Evolutionary conservation across 2,797 vertebrate species (phyloP), one percentile per base, ranked within the genome.

Genomic region (Gephyroberyx darwinii): DNA sequence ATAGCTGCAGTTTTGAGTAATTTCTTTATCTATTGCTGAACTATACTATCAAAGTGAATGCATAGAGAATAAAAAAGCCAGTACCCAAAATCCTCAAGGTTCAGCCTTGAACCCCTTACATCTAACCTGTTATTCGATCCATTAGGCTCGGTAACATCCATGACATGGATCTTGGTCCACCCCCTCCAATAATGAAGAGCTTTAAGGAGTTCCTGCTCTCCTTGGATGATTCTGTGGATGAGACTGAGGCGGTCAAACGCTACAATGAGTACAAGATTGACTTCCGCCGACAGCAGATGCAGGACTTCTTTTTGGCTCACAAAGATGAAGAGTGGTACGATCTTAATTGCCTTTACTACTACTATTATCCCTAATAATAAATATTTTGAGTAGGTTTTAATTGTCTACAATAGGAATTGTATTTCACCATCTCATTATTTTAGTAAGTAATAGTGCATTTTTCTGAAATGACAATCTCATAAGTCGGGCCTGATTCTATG

Each of bases 251-350:
- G 0, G 97, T 98, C 0, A 96, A 96, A 70, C 96, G 96, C 47
- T 98, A 98, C 83, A 98, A 98, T 19, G 96, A 98, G 74, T 98
- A 98, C 83, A 98, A 98, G 88, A 89, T 97, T 0, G 96, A 98
- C 76, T 98, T 96, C 84, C 94, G 96, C 1, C 93, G 97, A 3
- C 97, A 98, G 86, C 96, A 98, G 93, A 97, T 98, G 95, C 96
- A 98, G 87, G 96, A 98, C 20, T 98, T 98, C 92, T 98, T 98
- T 91, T 87, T 98, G 87, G 94, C 96, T 2, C 97, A 98, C 84
- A 98, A 98, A 91, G 96, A 97, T 4, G 96, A 98, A 91, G 96
- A 98, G 95, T 98, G 96, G 97, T 98, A 95, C 87, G 96, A 65
- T 77, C 83, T 84, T 65, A 69, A 50, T 81, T 77, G 45, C 59